phyloP scores from a whole-genome alignment of 64 coral and sea anemone species.

The Actinia tenebrosa region DNA sequence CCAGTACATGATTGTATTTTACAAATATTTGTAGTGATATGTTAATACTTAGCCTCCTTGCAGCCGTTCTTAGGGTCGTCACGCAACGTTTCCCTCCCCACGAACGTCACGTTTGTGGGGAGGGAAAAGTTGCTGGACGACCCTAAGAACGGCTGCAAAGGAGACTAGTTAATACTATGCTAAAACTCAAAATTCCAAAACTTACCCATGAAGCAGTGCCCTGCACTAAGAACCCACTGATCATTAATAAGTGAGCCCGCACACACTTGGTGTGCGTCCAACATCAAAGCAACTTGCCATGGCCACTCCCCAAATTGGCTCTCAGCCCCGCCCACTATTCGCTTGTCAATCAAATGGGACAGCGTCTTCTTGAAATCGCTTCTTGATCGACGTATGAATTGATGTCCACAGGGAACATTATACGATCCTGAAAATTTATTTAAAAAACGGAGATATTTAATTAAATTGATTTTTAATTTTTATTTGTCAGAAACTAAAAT shows the following conservation, averaged over 20 bases:
- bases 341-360: conserved; percentile 29
- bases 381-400: background rate
- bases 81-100: too few relatives aligned
- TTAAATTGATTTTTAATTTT: background rate
- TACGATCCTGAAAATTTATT: background rate
- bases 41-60: too few relatives aligned
- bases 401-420: conserved; percentile 16
- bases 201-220: conserved; percentile 81
- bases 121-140: too few relatives aligned
- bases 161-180: background rate
- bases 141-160: too few relatives aligned
- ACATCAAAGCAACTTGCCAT: conserved; percentile 77
- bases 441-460: background rate
- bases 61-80: too few relatives aligned
- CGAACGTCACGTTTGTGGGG: too few relatives aligned
- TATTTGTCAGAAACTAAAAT: background rate
- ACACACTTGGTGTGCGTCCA: conserved; percentile 62
- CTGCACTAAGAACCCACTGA: conserved; percentile 62
- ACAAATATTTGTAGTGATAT: too few relatives aligned
- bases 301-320: conserved; percentile 70
- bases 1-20: too few relatives aligned
- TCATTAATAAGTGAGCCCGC: conserved; percentile 64
- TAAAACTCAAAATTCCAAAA: too few relatives aligned
- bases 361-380: background rate
- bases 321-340: conserved; percentile 65